phyloP scores from a whole-genome alignment of 2,113 vertebrate species.

The Grammomys surdaster region DNA sequence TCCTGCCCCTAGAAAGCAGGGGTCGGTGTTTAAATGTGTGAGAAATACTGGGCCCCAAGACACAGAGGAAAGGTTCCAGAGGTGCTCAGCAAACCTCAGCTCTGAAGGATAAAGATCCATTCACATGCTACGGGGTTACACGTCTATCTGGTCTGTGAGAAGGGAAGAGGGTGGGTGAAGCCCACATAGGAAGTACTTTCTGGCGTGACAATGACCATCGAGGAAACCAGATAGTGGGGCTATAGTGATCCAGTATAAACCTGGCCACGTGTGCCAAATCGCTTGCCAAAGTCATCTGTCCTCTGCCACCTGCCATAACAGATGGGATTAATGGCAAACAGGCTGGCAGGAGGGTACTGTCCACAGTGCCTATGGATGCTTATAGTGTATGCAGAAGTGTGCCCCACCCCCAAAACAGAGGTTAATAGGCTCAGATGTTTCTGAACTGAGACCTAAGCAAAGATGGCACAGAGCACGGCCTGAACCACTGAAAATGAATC shows the following conservation, averaged over 20 bases:
- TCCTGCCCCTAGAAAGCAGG: too few relatives aligned
- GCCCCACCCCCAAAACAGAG: neutral
- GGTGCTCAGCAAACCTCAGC: neutral
- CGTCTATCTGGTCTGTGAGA: neutral
- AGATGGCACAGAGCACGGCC: neutral
- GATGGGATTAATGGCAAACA: neutral
- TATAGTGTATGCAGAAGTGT: neutral
- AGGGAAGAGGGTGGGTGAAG: neutral
- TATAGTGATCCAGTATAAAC: neutral
- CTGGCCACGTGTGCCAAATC: neutral
- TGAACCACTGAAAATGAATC: neutral
- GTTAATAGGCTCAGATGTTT: neutral
- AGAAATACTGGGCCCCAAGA: neutral
- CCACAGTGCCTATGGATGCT: neutral
- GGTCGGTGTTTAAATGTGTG: neutral
- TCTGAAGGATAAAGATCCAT: neutral
- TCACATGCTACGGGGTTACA: neutral
- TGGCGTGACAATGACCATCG: neutral
- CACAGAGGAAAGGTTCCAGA: neutral
- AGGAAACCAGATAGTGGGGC: conserved; percentile 41
- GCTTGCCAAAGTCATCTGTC: conserved; percentile 34
- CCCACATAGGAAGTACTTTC: conserved; percentile 62
- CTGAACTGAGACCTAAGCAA: neutral
- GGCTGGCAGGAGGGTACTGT: neutral
- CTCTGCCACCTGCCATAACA: neutral